Base-by-base conservation (phyloP, 2,888 invertebrate genomes). In the Protonemura montana region DNA sequence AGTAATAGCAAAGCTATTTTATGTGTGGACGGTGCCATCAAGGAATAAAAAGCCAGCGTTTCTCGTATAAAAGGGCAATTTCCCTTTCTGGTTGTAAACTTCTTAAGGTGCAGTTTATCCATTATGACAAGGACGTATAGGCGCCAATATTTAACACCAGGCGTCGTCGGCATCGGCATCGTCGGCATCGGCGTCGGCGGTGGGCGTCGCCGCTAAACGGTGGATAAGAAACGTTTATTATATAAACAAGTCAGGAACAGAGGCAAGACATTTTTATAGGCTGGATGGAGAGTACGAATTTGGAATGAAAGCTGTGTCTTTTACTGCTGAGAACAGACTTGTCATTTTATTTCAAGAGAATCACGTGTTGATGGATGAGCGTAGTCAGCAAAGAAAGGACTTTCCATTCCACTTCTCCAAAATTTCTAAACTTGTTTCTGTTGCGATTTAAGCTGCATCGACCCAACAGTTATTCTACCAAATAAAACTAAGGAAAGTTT, bases 41-140 rank as follows among this genome's bases (percentile, higher is more conserved):
- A 42, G 42, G 41, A 41, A 41, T 83, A 83, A 83, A 83, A 42
- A 30, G 41, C 26, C 21, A 42, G 29, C 30, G 81, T n/a, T n/a
- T 42, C 42, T n/a, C 35, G 82, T 41, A 83, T 83, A 83, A 83
- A 83, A 83, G 26, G 82, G 41, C 82, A 83, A 83, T 83, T 83
- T 41, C 82, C 82, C 26, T 30, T 83, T 83, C 82, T 83, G 21
- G 82, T 83, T 83, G 30, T 30, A 26, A 83, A 83, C 29, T 35
- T 35, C 82, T 82, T 30, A 82, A 28, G 82, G 82, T 26, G 78
- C 78, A 26, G 78, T 78, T 78, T 78, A 10, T 78, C 27, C 78
- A 28, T 78, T 78, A 78, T 25, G 78, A 78, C 78, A 78, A 28
- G 78, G 78, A 78, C 78, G 27, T 78, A 78, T 78, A 78, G 78